Evolutionary conservation across 2,797 vertebrate genomes (phyloP).

Genomic region (Allobates femoralis): DNA sequence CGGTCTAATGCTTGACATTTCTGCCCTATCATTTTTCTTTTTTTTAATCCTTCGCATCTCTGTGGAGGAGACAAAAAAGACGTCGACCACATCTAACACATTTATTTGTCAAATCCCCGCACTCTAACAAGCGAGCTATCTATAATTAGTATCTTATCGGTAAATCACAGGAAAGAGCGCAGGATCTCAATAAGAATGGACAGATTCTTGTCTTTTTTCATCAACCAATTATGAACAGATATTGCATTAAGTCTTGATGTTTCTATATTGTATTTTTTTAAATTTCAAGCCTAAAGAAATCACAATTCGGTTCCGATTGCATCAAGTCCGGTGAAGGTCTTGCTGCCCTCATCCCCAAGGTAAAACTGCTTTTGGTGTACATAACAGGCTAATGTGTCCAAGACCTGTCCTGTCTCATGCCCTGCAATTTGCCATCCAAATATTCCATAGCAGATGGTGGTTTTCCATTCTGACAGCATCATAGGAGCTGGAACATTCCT

Average conservation of each 20-base stretch:
- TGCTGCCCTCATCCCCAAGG: no score
- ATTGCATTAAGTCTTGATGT: neutral
- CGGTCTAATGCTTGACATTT: neutral
- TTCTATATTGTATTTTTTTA: neutral
- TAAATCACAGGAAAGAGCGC: neutral
- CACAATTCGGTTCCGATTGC: no score
- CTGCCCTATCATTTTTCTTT: conserved; percentile 17
- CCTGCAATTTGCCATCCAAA: no score
- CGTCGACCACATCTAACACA: neutral
- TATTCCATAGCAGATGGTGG: no score
- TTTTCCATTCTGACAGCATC: no score
- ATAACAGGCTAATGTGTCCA: no score
- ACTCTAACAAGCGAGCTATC: conserved; percentile 24
- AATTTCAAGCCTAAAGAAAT: neutral
- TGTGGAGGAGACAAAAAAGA: neutral
- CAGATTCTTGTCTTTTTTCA: conserved; percentile 6
- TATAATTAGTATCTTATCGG: conserved; percentile 50
- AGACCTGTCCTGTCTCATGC: no score
- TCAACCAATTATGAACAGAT: conserved; percentile 12
- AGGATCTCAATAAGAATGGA: conserved; percentile 4
- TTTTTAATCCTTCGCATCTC: neutral
- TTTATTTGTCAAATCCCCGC: conserved; percentile 19
- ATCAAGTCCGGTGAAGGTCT: no score
- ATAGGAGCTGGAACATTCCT: no score
- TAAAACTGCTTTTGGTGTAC: no score